A percentile compares a stretch with the other conserved stretches of the same genome.
Evolutionary conservation across 2,888 invertebrate genomes (phyloP).

Genomic region (Nomada fucata): DNA sequence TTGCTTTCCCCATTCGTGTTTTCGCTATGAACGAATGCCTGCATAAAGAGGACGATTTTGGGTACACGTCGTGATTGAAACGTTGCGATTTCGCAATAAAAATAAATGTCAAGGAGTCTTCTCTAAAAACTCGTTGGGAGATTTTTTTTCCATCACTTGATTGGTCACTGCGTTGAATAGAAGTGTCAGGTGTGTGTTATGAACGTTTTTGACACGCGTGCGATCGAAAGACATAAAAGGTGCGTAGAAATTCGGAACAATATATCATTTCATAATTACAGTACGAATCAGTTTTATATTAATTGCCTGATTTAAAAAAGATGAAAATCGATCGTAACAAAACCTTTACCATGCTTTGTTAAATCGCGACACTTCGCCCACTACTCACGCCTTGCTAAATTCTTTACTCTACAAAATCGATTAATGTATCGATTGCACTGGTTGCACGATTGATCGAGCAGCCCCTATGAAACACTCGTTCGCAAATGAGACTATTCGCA

Average conservation of each 20-base stretch:
- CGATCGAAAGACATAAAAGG: too few relatives aligned
- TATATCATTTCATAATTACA: too few relatives aligned
- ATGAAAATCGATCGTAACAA: not conserved
- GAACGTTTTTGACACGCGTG: too few relatives aligned
- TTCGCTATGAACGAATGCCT: not conserved
- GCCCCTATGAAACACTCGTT: too few relatives aligned
- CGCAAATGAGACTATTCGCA: too few relatives aligned
- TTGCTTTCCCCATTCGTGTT: conserved; percentile 42
- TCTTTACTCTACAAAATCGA: conserved; percentile 30
- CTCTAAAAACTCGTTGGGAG: not conserved
- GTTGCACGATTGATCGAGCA: conserved; percentile 19
- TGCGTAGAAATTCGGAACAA: too few relatives aligned
- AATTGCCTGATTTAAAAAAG: not conserved
- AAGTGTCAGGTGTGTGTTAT: not conserved
- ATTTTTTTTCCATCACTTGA: not conserved
- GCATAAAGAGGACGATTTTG: conserved; percentile 19
- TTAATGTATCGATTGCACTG: conserved; percentile 32
- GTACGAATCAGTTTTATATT: too few relatives aligned
- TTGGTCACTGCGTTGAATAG: not conserved
- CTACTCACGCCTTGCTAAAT: conserved; percentile 24
- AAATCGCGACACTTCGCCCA: conserved; percentile 28
- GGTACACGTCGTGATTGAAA: not conserved
- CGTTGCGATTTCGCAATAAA: not conserved
- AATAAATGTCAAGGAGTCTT: conserved; percentile 1
- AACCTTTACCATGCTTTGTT: conserved; percentile 3